Conservation (phyloP, 2,888 invertebrate species). For the Pseudococcus jackbeardsleyi region DNA sequence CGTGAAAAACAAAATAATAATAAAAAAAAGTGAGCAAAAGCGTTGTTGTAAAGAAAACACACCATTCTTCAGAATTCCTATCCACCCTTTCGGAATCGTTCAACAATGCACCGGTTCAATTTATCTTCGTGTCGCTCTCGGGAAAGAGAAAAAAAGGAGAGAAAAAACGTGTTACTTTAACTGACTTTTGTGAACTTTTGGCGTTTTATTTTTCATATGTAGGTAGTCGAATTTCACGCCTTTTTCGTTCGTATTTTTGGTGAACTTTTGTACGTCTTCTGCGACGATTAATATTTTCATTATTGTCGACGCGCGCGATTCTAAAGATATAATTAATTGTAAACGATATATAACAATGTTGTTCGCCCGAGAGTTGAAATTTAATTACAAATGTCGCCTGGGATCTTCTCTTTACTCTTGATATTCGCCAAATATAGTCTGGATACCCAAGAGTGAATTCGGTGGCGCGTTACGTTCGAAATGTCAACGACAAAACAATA, state of each 20-base stretch:
- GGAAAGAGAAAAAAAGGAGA: neutral
- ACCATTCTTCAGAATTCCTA: neutral
- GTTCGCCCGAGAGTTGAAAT: neutral
- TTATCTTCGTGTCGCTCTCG: neutral
- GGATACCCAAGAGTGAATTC: neutral
- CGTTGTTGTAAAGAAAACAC: neutral
- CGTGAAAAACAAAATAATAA: neutral
- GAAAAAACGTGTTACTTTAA: neutral
- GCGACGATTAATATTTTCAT: neutral
- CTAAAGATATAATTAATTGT: neutral
- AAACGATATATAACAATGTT: neutral
- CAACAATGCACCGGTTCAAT: conserved; percentile 1
- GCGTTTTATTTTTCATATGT: neutral
- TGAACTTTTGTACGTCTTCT: neutral
- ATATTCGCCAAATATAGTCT: neutral
- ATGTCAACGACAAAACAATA: neutral
- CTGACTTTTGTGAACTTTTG: neutral
- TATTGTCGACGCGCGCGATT: neutral
- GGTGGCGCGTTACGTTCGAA: neutral
- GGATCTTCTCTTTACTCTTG: neutral
- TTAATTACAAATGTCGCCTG: conserved; percentile 30
- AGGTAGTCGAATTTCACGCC: neutral
- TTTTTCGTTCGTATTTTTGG: neutral
- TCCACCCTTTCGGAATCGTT: neutral
- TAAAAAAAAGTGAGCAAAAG: neutral